Evolutionary conservation across 2,888 invertebrate species (phyloP).

Genomic region (Drosophila mimica): DNA sequence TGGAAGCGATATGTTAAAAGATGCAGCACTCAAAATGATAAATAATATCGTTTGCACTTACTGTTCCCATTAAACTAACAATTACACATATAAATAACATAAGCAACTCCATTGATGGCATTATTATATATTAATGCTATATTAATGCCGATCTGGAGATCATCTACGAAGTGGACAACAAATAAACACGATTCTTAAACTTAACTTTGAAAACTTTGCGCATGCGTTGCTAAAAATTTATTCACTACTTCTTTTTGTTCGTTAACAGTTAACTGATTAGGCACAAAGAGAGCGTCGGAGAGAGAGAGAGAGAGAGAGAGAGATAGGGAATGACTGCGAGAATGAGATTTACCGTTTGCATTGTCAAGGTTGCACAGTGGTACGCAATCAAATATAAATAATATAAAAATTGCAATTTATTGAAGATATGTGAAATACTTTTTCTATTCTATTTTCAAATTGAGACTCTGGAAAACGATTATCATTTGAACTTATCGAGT

Average conservation of each 20-base stretch:
- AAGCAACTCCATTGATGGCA: conserved; percentile 32
- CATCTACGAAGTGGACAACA: conserved; percentile 14
- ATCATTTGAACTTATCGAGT: neutral
- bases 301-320: neutral
- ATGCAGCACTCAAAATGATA: neutral
- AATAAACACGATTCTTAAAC: neutral
- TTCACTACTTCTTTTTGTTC: neutral
- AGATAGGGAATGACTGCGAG: neutral
- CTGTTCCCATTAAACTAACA: conserved; percentile 8
- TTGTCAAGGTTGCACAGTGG: conserved; percentile 31
- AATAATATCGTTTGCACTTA: conserved; percentile 6
- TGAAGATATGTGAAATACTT: neutral
- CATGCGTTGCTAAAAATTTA: conserved; percentile 2
- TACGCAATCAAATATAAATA: neutral
- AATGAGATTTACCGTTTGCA: neutral
- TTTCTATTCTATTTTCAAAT: neutral
- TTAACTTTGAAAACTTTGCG: neutral
- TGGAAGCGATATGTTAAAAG: neutral
- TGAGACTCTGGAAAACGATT: neutral
- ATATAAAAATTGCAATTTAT: neutral
- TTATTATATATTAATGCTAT: neutral
- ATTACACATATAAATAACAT: conserved; percentile 33
- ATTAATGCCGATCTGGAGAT: neutral
- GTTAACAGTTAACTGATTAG: conserved; percentile 17
- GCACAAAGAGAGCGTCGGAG: neutral